phyloP scores from a whole-genome alignment of 2,797 vertebrate genomes.

The Mus spretus region DNA sequence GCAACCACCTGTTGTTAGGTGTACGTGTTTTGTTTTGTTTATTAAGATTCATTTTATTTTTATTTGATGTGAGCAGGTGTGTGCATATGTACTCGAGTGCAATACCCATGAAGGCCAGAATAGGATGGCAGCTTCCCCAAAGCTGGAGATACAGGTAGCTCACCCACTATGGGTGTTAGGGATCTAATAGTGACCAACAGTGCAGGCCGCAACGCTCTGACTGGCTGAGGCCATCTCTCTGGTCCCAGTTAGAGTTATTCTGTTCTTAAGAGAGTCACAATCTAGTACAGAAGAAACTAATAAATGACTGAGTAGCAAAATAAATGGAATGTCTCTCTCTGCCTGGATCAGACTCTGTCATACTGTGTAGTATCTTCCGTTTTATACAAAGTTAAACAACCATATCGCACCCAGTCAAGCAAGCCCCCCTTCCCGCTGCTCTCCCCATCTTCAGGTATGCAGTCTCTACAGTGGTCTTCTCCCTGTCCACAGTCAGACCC shows the following conservation, averaged over 20 bases:
- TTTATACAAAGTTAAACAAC: background rate
- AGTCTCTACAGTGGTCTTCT: background rate
- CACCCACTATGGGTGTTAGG: too few relatives aligned
- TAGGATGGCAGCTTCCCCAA: background rate
- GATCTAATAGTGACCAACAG: background rate
- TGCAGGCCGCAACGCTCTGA: background rate
- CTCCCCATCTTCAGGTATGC: background rate
- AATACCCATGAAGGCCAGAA: background rate
- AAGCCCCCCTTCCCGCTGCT: rapidly evolving
- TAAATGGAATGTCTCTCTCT: background rate
- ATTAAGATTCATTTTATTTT: background rate
- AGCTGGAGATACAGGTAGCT: background rate
- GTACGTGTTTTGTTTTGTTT: background rate
- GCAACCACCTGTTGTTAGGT: background rate
- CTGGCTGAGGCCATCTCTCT: background rate
- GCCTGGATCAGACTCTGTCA: background rate
- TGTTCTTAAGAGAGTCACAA: conserved; percentile 8
- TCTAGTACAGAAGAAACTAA: background rate
- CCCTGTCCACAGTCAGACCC: background rate
- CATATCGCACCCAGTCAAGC: too few relatives aligned
- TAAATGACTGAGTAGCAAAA: conserved; percentile 14
- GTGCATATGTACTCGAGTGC: background rate
- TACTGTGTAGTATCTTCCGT: background rate
- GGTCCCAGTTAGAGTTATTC: background rate
- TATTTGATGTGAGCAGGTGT: background rate